These are phyloP conservation scores for Rhyacophila brunnea DNA, from an alignment of 1,140 invertebrate species.

Conservation along the genomic window DNA sequence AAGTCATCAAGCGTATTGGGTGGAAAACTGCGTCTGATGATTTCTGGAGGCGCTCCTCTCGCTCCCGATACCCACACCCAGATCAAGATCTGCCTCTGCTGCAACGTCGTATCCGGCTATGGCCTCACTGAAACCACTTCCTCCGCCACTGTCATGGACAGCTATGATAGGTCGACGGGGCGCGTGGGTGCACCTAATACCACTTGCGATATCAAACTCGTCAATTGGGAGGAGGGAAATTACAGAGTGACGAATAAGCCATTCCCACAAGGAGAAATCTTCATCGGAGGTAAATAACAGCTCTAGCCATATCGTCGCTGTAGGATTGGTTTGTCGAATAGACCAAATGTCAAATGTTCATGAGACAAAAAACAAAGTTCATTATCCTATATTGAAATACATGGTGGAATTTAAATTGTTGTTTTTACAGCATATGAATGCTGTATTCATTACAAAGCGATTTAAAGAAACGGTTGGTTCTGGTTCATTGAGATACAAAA, in stretches of 20 bases:
- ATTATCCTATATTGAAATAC: too few relatives aligned
- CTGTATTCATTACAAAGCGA: too few relatives aligned
- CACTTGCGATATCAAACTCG: conserved; percentile 81
- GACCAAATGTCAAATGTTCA: too few relatives aligned
- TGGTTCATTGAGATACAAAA: too few relatives aligned
- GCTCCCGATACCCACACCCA: conserved; percentile 95
- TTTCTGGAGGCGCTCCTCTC: conserved; percentile 92
- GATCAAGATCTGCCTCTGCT: conserved; percentile 90
- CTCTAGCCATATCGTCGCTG: too few relatives aligned
- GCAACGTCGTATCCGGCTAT: conserved; percentile 91
- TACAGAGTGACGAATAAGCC: conserved; percentile 89
- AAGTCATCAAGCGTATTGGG: conserved; percentile 79
- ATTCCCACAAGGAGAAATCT: conserved; percentile 87
- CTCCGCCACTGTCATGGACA: conserved; percentile 85
- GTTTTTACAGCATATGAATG: too few relatives aligned
- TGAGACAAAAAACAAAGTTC: too few relatives aligned
- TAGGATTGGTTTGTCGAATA: too few relatives aligned
- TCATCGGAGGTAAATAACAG: conserved; percentile 64
- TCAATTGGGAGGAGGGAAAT: conserved; percentile 94
- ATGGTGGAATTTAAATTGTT: too few relatives aligned
- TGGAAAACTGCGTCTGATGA: conserved; percentile 80
- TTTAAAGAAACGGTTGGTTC: too few relatives aligned
- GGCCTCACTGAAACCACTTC: conserved; percentile 96
- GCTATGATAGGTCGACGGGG: conserved; percentile 61
- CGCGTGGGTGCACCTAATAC: conserved; percentile 88